Conservation (phyloP, 2,113 vertebrate genomes). For the Spizaetus ornatus region DNA sequence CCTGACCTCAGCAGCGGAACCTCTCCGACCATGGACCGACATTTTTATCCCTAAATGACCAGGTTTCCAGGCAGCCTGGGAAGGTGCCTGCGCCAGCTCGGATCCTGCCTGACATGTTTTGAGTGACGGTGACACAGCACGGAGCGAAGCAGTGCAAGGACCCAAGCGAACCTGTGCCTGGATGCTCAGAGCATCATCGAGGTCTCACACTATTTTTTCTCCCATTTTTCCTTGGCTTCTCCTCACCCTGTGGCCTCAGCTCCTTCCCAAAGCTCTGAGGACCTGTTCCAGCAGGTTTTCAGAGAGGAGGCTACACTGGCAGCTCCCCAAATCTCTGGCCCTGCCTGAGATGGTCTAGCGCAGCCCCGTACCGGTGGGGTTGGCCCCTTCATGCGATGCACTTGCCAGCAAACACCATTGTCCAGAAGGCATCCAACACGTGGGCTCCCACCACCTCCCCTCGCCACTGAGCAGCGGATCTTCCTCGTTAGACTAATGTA, state of each 20-base stretch:
- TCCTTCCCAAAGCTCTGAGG: neutral
- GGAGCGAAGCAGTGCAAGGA: rapidly evolving
- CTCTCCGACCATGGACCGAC: rapidly evolving
- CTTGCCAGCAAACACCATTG: neutral
- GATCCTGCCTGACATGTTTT: neutral
- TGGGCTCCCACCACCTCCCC: neutral
- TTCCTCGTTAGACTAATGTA: neutral
- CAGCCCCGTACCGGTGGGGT: rapidly evolving
- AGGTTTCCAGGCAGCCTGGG: neutral
- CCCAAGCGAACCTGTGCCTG: rapidly evolving
- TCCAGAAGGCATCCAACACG: neutral
- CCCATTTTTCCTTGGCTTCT: neutral
- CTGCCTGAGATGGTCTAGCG: neutral
- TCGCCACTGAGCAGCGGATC: rapidly evolving
- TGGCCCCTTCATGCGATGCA: neutral
- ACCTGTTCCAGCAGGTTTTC: neutral
- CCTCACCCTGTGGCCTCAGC: rapidly evolving
- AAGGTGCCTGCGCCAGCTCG: neutral
- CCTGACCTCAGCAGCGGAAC: neutral
- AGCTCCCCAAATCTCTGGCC: neutral
- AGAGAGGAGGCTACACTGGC: neutral
- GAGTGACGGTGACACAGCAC: rapidly evolving
- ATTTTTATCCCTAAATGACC: neutral
- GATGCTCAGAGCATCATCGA: neutral
- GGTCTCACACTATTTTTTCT: rapidly evolving